phyloP scores from a whole-genome alignment of 2,888 invertebrate genomes.

The Dolichopus griseipennis region DNA sequence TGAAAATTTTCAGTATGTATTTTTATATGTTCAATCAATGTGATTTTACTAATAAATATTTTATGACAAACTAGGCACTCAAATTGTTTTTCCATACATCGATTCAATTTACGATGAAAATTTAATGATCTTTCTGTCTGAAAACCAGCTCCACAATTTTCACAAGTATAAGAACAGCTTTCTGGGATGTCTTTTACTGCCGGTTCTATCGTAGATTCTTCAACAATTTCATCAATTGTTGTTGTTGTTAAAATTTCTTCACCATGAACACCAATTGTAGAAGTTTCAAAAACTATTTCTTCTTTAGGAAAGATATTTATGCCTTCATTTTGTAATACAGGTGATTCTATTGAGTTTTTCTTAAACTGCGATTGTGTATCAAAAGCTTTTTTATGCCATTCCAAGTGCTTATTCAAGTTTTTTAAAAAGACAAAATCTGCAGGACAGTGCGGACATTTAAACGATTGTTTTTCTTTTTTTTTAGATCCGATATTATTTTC shows the following conservation, averaged over 20 bases:
- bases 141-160: constrained; percentile 38
- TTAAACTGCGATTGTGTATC: constrained; percentile 33
- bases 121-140: constrained; percentile 33
- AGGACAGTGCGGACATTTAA: constrained; percentile 26
- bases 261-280: constrained; percentile 3
- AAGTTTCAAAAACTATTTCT: background rate
- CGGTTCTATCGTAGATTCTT: background rate
- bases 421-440: constrained; percentile 43
- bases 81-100: constrained; percentile 44
- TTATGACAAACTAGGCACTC: constrained; percentile 43
- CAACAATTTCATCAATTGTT: constrained; percentile 20
- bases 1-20: constrained; percentile 28
- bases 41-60: constrained; percentile 50
- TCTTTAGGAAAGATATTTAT: background rate
- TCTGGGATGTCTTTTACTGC: background rate
- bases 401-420: constrained; percentile 40
- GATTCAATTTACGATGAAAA: constrained; percentile 38
- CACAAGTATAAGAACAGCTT: constrained; percentile 28
- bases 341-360: background rate
- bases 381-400: constrained; percentile 41
- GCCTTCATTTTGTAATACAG: background rate
- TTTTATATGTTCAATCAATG: constrained; percentile 47
- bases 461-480: constrained; percentile 12
- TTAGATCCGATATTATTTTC: background rate
- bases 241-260: constrained; percentile 37